These are phyloP conservation scores for Zele albiditarsus DNA, from an alignment of 2,888 invertebrate genomes.

Conservation along the genomic window DNA sequence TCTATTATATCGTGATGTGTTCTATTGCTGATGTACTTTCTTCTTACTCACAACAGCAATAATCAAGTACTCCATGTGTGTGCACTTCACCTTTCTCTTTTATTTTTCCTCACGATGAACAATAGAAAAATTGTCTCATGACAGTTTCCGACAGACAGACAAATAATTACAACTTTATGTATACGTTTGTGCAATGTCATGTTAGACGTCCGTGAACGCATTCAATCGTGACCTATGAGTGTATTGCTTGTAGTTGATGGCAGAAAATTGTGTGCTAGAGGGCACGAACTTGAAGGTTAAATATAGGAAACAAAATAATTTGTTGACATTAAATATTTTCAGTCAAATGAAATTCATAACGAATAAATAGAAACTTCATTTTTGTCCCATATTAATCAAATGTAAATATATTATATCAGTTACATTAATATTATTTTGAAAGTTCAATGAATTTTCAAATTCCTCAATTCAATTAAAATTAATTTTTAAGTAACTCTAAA, in stretches of 20 bases:
- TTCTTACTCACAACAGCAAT: constrained; percentile 46
- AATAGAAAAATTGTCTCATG: constrained; percentile 48
- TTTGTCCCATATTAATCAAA: too few species aligned
- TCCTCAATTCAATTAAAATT: too few species aligned
- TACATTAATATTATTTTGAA: too few species aligned
- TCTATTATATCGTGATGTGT: not conserved
- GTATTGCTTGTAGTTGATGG: not conserved
- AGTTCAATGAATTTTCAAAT: too few species aligned
- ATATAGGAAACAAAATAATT: too few species aligned
- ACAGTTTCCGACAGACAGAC: constrained; percentile 58
- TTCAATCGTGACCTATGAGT: constrained; percentile 28
- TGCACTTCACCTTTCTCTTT: constrained; percentile 70
- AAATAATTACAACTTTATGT: constrained; percentile 35
- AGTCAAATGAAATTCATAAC: too few species aligned
- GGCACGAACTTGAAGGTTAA: not conserved
- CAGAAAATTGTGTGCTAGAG: not conserved
- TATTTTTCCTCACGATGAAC: constrained; percentile 35
- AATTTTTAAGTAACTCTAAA: too few species aligned
- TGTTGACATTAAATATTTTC: too few species aligned
- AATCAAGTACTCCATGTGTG: constrained; percentile 56
- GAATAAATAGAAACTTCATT: too few species aligned
- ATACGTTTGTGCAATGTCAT: constrained; percentile 43
- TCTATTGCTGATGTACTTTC: constrained; percentile 66
- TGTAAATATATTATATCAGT: too few species aligned
- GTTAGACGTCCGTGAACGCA: constrained; percentile 36